Evolutionary conservation across 2,113 vertebrate species (phyloP).

Genomic region (Cisticola juncidis): DNA sequence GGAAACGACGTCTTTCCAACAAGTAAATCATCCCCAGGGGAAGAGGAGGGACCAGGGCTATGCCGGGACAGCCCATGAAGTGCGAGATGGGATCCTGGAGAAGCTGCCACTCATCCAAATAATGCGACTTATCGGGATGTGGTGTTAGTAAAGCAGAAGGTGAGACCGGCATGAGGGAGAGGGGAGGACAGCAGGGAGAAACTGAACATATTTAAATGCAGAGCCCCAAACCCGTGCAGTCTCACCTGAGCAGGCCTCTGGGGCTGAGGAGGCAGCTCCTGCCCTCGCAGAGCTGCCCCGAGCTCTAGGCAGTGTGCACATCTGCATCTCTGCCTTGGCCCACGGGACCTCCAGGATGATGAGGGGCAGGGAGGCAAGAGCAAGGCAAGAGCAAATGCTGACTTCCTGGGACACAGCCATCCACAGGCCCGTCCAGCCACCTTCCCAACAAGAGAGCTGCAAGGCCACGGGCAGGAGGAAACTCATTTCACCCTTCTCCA

Average conservation of each 20-base stretch:
- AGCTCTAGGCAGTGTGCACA: neutral
- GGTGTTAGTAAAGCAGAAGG: neutral
- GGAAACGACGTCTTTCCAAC: neutral
- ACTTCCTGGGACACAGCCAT: neutral
- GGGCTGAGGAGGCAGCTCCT: neutral
- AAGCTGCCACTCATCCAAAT: neutral
- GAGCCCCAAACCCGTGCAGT: neutral
- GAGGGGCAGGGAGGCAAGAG: neutral
- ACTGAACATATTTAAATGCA: neutral
- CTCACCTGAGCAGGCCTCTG: neutral
- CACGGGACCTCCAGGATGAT: accelerated
- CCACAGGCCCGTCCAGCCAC: neutral
- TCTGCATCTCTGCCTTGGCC: no score
- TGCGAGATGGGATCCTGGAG: neutral
- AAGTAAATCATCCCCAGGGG: neutral
- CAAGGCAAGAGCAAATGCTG: no score
- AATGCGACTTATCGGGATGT: neutral
- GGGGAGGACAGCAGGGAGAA: neutral
- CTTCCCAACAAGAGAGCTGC: neutral
- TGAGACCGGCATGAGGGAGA: accelerated
- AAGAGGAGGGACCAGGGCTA: neutral
- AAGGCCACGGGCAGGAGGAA: accelerated
- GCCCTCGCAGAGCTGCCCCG: accelerated
- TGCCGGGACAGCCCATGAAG: neutral
- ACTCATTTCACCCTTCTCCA: neutral